These are phyloP conservation scores for Kryptolebias marmoratus DNA, from an alignment of 2,113 vertebrate species.

Conservation along the genomic window DNA sequence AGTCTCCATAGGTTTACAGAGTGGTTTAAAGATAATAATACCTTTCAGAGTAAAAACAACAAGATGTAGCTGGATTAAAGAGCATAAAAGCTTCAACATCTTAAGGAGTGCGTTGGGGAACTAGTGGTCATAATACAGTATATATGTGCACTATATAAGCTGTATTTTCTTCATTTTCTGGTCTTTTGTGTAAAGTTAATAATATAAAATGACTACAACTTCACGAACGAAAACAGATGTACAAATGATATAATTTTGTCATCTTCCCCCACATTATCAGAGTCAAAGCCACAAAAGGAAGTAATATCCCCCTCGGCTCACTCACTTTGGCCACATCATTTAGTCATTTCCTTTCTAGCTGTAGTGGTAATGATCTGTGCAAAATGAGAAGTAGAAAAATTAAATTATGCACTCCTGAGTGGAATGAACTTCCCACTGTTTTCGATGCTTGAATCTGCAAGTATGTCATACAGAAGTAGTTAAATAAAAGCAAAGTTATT, in stretches of 20 bases:
- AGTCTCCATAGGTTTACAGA: too few species aligned
- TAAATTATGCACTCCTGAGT: neutral
- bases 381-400: slow-evolving; percentile 1
- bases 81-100: neutral
- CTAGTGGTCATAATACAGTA: too few species aligned
- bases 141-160: too few species aligned
- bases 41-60: too few species aligned
- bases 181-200: too few species aligned
- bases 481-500: neutral
- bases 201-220: neutral
- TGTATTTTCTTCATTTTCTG: too few species aligned
- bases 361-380: neutral
- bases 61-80: neutral
- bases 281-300: slow-evolving; percentile 15
- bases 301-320: slow-evolving; percentile 11
- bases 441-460: neutral
- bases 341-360: slow-evolving; percentile 16
- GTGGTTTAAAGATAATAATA: too few species aligned
- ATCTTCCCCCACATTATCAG: neutral
- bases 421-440: slow-evolving; percentile 11
- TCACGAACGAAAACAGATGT: neutral
- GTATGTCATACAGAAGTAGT: neutral
- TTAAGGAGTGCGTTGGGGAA: too few species aligned
- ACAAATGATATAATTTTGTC: neutral
- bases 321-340: slow-evolving; percentile 21